Percentiles rank a stretch among this genome's conserved stretches.
Conservation (phyloP, 2,888 invertebrate genomes). For the Drosophila recens region DNA sequence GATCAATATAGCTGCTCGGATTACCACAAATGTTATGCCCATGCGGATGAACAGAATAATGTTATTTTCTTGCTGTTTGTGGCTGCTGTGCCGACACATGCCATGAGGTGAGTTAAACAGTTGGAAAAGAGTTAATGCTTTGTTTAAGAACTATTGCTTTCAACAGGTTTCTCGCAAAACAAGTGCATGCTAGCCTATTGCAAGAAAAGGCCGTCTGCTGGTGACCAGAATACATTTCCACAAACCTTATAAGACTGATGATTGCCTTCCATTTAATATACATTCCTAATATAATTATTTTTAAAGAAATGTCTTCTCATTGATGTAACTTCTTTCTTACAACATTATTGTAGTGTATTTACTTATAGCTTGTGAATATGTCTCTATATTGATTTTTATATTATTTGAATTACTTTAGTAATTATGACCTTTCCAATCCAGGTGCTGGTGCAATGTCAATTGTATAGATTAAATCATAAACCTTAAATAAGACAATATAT, state of each 20-base stretch:
- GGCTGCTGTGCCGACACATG: slow-evolving; percentile 90
- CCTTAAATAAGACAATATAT: too few relatives aligned
- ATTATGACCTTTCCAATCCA: too few relatives aligned
- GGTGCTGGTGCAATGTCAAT: too few relatives aligned
- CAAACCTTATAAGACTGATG: slow-evolving; percentile 54
- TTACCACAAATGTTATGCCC: slow-evolving; percentile 93
- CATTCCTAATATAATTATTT: neutral
- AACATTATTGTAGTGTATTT: too few relatives aligned
- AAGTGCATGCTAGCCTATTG: slow-evolving; percentile 88
- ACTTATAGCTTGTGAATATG: too few relatives aligned
- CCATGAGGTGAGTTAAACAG: slow-evolving; percentile 87
- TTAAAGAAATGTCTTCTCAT: neutral
- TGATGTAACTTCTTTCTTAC: too few relatives aligned
- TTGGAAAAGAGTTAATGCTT: fast-evolving
- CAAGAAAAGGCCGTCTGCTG: slow-evolving; percentile 90
- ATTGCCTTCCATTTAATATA: slow-evolving; percentile 8
- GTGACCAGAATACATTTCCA: slow-evolving; percentile 84
- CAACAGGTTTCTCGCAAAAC: slow-evolving; percentile 88
- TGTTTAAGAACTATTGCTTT: neutral
- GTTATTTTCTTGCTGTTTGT: slow-evolving; percentile 91
- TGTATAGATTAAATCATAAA: too few relatives aligned
- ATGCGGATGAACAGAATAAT: slow-evolving; percentile 87
- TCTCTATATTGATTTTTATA: too few relatives aligned
- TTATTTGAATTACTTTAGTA: too few relatives aligned
- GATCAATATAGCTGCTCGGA: slow-evolving; percentile 93